These are phyloP conservation scores for Himalopsyche phryganea DNA, from an alignment of 1,140 invertebrate genomes.

Conservation along the genomic window DNA sequence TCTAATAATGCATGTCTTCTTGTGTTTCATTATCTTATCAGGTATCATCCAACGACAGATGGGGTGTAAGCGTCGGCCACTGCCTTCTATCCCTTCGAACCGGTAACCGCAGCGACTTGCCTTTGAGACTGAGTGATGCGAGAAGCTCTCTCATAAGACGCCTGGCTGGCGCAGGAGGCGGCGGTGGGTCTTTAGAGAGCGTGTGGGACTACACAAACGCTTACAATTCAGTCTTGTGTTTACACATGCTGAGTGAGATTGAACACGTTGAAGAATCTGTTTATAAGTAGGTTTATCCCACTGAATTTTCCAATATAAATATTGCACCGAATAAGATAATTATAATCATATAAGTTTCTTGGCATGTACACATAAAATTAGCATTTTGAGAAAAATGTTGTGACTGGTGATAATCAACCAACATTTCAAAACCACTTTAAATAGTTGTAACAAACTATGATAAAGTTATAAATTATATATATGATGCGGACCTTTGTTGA, in stretches of 20 bases:
- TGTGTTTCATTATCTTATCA: too few relatives aligned
- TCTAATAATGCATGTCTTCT: too few relatives aligned
- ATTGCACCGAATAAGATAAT: too few relatives aligned
- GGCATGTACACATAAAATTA: too few relatives aligned
- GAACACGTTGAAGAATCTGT: conserved; percentile 54
- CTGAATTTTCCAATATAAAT: too few relatives aligned
- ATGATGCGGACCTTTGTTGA: too few relatives aligned
- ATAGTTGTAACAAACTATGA: too few relatives aligned
- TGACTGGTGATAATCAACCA: too few relatives aligned
- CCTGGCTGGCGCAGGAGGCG: conserved; percentile 53
- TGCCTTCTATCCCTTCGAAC: conserved; percentile 56
- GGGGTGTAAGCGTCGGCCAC: conserved; percentile 63
- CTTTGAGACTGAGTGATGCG: conserved; percentile 46
- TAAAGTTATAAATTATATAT: too few relatives aligned
- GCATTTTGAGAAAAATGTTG: too few relatives aligned
- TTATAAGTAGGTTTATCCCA: conserved; percentile 39
- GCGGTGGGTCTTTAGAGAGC: conserved; percentile 46
- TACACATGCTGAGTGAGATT: conserved; percentile 61
- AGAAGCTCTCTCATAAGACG: conserved; percentile 61
- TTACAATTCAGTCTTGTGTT: conserved; percentile 76
- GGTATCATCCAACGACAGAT: conserved; percentile 36
- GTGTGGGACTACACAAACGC: conserved; percentile 76
- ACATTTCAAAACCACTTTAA: too few relatives aligned
- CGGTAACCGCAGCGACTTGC: conserved; percentile 42
- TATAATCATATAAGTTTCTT: too few relatives aligned